Evolutionary conservation across 2,888 invertebrate species (phyloP).

Genomic region (Drosophila pseudotalamancana): DNA sequence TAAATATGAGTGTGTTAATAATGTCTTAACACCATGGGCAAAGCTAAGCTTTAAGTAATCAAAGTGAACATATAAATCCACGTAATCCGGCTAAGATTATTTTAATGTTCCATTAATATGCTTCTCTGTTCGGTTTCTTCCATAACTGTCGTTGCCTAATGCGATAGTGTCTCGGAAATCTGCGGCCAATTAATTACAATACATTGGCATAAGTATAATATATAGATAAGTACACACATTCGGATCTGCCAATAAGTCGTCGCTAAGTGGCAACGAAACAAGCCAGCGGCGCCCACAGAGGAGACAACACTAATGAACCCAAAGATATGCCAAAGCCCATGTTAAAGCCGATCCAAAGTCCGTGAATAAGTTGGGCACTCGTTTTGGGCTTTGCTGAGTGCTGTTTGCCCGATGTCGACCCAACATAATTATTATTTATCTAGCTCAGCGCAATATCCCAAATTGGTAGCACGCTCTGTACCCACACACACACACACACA

Average conservation of each 20-base stretch:
- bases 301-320: slow-evolving; percentile 70
- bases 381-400: slow-evolving; percentile 44
- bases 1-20: no score
- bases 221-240: slow-evolving; percentile 51
- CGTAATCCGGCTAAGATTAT: slow-evolving; percentile 20
- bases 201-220: slow-evolving; percentile 18
- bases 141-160: slow-evolving; percentile 44
- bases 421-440: slow-evolving; percentile 78
- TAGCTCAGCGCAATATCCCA: slow-evolving; percentile 66
- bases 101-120: slow-evolving; percentile 9
- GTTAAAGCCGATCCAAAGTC: slow-evolving; percentile 34
- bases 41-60: slow-evolving; percentile 13
- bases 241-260: slow-evolving; percentile 68
- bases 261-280: slow-evolving; percentile 53
- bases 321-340: slow-evolving; percentile 71
- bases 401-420: slow-evolving; percentile 53
- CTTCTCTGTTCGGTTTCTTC: slow-evolving; percentile 2
- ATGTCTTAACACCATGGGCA: no score
- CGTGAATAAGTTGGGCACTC: slow-evolving; percentile 61
- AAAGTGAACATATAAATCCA: slow-evolving; percentile 28
- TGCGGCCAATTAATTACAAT: slow-evolving; percentile 64
- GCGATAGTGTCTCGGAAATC: slow-evolving; percentile 65
- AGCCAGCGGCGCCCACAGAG: slow-evolving; percentile 63
- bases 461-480: slow-evolving; percentile 74
- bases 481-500: slow-evolving; percentile 54